Evolutionary conservation across 1,140 invertebrate genomes (phyloP), one percentile per base, ranked within the genome.

Genomic region (Bombus confusus): DNA sequence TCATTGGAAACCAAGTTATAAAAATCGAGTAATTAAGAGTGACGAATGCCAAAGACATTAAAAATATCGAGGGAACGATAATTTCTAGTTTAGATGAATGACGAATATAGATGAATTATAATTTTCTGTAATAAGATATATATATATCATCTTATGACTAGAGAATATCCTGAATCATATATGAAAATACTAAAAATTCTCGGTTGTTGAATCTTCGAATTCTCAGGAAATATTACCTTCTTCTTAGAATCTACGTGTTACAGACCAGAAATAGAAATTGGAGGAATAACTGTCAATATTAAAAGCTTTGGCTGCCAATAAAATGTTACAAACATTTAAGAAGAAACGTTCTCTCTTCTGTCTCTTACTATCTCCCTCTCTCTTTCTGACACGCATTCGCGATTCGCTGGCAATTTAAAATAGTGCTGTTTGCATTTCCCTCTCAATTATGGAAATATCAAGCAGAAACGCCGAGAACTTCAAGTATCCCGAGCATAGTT

Each of bases 381-480:
- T n/a, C 15, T 39, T 31, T 22, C 75, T 6, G 25, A 64, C 8
- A 31, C 31, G 15, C 47, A 34, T 25, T 37, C 41, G 10, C 52
- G 76, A 80, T 72, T 62, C 76, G 52, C 43, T 64, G 52, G 25
- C 13, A 79, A 80, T 80, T 69, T 80, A 73, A 85, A 85, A 85
- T 71, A 80, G 77, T 43, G n/a, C 52, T 57, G 83, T 47, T 85
- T 80, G 77, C 68, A 73, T 64, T 85, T 80, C 43, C 77, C 83
- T 73, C 77, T 73, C 83, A 85, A 85, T 85, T 85, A 85, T 80
- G 83, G 83, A 85, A 85, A 85, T 85, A 80, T 62, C 37, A 80
- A 84, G 83, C 76, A 62, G 52, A 59, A 80, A 73, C 68, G 68
- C 28, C 28, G 57, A 57, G 31, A 85, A 79, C 76, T 85, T 73